Base-by-base conservation (phyloP, 2,113 vertebrate species). In the Phainopepla nitens region DNA sequence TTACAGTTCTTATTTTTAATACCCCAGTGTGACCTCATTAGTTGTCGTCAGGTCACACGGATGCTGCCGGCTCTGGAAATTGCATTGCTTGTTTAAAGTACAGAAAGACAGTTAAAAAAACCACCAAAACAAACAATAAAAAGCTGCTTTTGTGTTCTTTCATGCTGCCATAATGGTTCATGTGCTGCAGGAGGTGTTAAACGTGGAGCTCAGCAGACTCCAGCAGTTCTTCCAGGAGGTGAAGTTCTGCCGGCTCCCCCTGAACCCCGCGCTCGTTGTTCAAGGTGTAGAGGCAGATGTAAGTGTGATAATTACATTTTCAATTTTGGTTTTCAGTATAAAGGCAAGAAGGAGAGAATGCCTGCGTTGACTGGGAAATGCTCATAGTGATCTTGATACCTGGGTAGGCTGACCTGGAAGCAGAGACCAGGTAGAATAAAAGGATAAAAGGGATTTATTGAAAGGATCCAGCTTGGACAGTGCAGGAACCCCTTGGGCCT, bases 161-260 rank as follows among this genome's bases (percentile, higher is more conserved):
- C 25, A 3, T n/a, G 24, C 33, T 77, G 20, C 77, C 45, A 4
- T 50, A 42, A 79, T 10, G 27, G 42, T 82, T 79, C 56, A 28
- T 45, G 3, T 89, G 75, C 90, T 69, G 64, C 95, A 98, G 98
- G 97, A 98, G 27, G 85, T 97, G 36, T 91, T 98, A n/a, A 75
- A 95, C 7, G 60, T 79, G 82, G 97, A 98, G 72, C 92, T 98
- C 33, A 31, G 61, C 56, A 96, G 82, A 62, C 91, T 98, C 28
- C 89, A 97, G 47, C 87, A 81, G 64, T 97, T 98, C 78, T 98
- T 98, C 93, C 95, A 97, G 77, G 94, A 94, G 72, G 86, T 94
- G 22, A 95, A 96, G 42, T 24, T 90, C 28, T 98, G 98, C 39
- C 95, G 92, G 51, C 97, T 98, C 71, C 98, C 98, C n/a, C 82